Evolutionary conservation across 1,140 invertebrate species (phyloP).

Genomic region (Anagrus nilaparvatae): DNA sequence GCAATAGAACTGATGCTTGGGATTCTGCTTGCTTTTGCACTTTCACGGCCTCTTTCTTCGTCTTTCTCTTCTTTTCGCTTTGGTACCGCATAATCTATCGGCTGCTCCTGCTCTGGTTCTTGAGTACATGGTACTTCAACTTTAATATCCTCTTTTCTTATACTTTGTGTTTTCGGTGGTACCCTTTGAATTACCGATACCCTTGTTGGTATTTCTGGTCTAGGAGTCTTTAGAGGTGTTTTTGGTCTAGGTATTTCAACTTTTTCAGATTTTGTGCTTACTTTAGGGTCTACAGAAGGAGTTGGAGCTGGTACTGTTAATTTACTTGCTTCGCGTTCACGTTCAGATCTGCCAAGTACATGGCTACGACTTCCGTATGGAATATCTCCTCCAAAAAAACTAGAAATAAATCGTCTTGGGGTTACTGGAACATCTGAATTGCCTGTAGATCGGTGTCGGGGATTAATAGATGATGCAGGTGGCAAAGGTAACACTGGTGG

Average conservation of each 20-base stretch:
- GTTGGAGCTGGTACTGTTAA: neutral
- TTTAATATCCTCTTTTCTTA: conserved; percentile 31
- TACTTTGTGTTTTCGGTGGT: conserved; percentile 47
- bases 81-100: conserved; percentile 79
- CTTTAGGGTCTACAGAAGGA: neutral
- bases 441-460: conserved; percentile 2
- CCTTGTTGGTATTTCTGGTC: conserved; percentile 40
- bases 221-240: conserved; percentile 43
- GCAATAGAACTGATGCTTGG: conserved; percentile 40
- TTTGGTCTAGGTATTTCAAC: conserved; percentile 43
- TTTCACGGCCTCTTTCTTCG: conserved; percentile 49
- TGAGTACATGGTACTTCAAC: conserved; percentile 33
- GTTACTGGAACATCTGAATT: conserved; percentile 14
- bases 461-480: conserved; percentile 4
- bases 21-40: conserved; percentile 45
- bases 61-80: conserved; percentile 59
- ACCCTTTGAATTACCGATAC: conserved; percentile 76
- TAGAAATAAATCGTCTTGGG: conserved; percentile 60
- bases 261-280: conserved; percentile 27
- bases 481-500: conserved; percentile 23
- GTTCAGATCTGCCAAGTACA: conserved; percentile 24
- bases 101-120: conserved; percentile 57
- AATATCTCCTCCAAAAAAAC: conserved; percentile 62
- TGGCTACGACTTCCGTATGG: conserved; percentile 55
- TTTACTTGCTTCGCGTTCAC: neutral